A percentile compares a stretch with the other conserved stretches of the same genome.
phyloP scores from a whole-genome alignment of 2,113 vertebrate genomes.

The Xenopus borealis region DNA sequence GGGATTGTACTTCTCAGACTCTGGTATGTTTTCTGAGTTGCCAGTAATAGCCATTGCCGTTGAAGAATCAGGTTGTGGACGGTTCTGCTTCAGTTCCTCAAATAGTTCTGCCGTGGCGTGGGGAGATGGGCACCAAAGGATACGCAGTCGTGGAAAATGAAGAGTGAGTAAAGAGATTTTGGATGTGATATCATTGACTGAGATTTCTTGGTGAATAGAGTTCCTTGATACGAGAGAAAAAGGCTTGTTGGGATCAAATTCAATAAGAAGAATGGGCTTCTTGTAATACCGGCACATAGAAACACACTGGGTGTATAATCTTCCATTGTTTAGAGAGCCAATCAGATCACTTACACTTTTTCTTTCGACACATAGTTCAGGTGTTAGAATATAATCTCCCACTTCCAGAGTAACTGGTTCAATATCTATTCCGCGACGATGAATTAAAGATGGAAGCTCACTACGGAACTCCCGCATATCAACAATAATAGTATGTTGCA shows the following conservation, averaged over 20 bases:
- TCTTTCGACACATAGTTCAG: slow-evolving; percentile 88
- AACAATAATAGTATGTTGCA: slow-evolving; percentile 78
- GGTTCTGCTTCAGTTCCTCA: slow-evolving; percentile 81
- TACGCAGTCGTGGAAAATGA: slow-evolving; percentile 87
- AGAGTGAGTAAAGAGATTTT: slow-evolving; percentile 88
- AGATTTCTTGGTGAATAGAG: slow-evolving; percentile 83
- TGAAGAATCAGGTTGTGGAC: slow-evolving; percentile 71
- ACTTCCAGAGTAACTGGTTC: slow-evolving; percentile 92
- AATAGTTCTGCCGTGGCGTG: slow-evolving; percentile 86
- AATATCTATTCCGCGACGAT: slow-evolving; percentile 89
- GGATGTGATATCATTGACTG: slow-evolving; percentile 81
- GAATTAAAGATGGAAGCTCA: slow-evolving; percentile 87
- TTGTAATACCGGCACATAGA: slow-evolving; percentile 91
- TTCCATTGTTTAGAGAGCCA: slow-evolving; percentile 85
- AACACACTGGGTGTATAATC: slow-evolving; percentile 86
- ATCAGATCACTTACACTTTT: slow-evolving; percentile 94
- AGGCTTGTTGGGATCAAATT: slow-evolving; percentile 86
- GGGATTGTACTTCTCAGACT: slow-evolving; percentile 82
- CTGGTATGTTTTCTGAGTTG: slow-evolving; percentile 78
- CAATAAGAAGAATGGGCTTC: slow-evolving; percentile 85
- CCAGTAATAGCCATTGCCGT: slow-evolving; percentile 78
- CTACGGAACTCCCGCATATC: slow-evolving; percentile 96
- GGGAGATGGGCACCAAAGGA: slow-evolving; percentile 94
- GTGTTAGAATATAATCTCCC: slow-evolving; percentile 91
- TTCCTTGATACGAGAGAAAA: slow-evolving; percentile 80